A percentile compares a stretch with the other conserved stretches of the same genome.
Evolutionary conservation across 1,140 invertebrate species (phyloP).

Genomic region (Dinothrombium tinctorium): DNA sequence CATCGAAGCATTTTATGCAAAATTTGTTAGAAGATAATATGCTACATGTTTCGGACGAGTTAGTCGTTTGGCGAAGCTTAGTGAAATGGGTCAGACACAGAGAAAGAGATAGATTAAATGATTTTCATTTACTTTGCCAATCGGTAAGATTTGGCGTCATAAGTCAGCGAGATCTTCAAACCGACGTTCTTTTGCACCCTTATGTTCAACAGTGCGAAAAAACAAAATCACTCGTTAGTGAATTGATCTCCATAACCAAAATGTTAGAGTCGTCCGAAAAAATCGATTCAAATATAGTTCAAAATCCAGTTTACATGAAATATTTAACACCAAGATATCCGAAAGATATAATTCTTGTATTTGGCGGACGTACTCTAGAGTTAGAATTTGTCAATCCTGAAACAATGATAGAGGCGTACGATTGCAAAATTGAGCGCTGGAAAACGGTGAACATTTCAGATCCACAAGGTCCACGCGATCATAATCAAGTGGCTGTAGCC

Average conservation of each 20-base stretch:
- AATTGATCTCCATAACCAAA: background rate
- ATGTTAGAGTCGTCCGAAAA: background rate
- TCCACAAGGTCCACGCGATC: background rate
- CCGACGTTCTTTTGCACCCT: background rate
- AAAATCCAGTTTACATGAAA: background rate
- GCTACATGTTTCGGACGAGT: background rate
- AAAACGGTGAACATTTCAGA: background rate
- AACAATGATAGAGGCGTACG: background rate
- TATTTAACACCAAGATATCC: background rate
- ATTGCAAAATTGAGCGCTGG: conserved; percentile 1
- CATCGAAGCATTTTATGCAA: background rate
- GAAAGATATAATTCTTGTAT: conserved; percentile 1
- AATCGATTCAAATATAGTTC: background rate
- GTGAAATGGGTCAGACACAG: background rate
- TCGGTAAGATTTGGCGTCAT: conserved; percentile 1
- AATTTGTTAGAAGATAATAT: background rate
- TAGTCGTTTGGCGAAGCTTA: background rate
- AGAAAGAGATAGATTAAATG: background rate
- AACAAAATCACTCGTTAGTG: background rate
- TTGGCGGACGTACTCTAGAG: conserved; percentile 1
- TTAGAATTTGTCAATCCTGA: conserved; percentile 4
- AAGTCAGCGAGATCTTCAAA: background rate
- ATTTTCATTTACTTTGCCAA: background rate
- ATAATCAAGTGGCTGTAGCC: conserved; percentile 1
- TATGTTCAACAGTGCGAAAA: background rate